These are phyloP conservation scores for Sisyra nigra DNA, from an alignment of 2,888 invertebrate genomes.

Conservation along the genomic window DNA sequence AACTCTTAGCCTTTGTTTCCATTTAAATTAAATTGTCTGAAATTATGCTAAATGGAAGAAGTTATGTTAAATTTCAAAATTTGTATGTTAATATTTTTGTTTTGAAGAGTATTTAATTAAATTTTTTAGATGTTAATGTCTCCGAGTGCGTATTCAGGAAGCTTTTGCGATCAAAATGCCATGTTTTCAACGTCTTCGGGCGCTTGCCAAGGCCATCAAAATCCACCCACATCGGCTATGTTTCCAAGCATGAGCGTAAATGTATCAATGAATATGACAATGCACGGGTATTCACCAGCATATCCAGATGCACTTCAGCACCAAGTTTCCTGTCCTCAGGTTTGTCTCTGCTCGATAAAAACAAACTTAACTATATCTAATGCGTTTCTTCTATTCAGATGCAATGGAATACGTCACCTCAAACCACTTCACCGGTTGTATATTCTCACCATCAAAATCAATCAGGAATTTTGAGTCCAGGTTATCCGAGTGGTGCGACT, in stretches of 20 bases:
- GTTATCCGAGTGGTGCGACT: constrained; percentile 50
- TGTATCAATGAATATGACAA: constrained; percentile 96
- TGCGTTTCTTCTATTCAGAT: constrained; percentile 29
- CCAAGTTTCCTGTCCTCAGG: constrained; percentile 53
- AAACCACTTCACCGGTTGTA: constrained; percentile 31
- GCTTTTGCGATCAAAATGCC: constrained; percentile 19
- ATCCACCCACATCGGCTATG: constrained; percentile 28
- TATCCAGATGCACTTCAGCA: constrained; percentile 27
- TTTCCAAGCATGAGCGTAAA: constrained; percentile 94
- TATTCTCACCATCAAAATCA: constrained; percentile 32
- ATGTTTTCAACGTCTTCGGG: constrained; percentile 5
- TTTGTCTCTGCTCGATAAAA: constrained; percentile 18
- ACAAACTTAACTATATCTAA: not conserved
- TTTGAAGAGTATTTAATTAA: no score
- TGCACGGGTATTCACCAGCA: constrained; percentile 56
- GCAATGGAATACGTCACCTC: constrained; percentile 51
- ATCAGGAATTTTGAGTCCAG: constrained; percentile 40
- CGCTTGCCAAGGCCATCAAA: constrained; percentile 11
- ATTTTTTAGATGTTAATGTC: constrained; percentile 44
- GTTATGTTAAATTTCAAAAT: no score
- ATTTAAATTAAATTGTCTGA: no score
- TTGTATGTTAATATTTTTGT: no score
- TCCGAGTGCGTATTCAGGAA: constrained; percentile 27
- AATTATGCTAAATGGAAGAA: no score
- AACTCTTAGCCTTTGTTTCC: no score